Evolutionary conservation across 2,797 vertebrate species (phyloP).

Genomic region (Rhadinocentrus ornatus): DNA sequence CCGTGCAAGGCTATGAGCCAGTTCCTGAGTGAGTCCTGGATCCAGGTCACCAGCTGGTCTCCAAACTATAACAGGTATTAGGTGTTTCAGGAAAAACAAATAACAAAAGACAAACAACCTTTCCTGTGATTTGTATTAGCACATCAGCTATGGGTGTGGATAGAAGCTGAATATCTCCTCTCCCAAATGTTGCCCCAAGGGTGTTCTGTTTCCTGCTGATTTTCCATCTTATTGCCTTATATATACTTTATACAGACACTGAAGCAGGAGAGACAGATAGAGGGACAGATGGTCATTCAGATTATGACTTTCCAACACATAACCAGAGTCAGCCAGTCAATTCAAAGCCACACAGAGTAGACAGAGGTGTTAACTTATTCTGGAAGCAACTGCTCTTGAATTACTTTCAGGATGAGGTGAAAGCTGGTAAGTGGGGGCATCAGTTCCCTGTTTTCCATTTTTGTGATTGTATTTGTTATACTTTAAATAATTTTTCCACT

Average conservation of each 20-base stretch:
- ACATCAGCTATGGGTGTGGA: constrained; percentile 18
- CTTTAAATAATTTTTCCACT: constrained; percentile 29
- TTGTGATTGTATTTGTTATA: constrained; percentile 25
- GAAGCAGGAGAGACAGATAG: constrained; percentile 43
- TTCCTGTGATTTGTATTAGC: constrained; percentile 2
- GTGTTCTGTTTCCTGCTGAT: constrained; percentile 39
- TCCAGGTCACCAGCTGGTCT: constrained; percentile 17
- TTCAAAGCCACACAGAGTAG: constrained; percentile 43
- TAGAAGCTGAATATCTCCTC: constrained; percentile 42
- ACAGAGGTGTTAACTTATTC: constrained; percentile 18
- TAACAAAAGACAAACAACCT: constrained; percentile 23
- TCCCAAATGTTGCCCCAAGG: constrained; percentile 36
- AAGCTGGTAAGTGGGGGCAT: constrained; percentile 60
- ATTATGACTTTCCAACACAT: constrained; percentile 53
- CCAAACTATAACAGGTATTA: constrained; percentile 18
- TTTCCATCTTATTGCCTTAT: constrained; percentile 65
- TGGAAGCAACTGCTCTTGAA: constrained; percentile 43
- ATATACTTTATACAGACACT: constrained; percentile 59
- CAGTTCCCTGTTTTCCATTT: constrained; percentile 32
- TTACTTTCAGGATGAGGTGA: constrained; percentile 35
- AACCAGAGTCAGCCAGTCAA: constrained; percentile 36
- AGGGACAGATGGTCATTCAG: constrained; percentile 54
- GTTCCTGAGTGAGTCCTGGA: constrained; percentile 3
- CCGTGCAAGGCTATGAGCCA: constrained; percentile 29
- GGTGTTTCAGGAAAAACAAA: constrained; percentile 39